phyloP scores from a whole-genome alignment of 2,888 invertebrate genomes.

The Acanthosepion lycidas region DNA sequence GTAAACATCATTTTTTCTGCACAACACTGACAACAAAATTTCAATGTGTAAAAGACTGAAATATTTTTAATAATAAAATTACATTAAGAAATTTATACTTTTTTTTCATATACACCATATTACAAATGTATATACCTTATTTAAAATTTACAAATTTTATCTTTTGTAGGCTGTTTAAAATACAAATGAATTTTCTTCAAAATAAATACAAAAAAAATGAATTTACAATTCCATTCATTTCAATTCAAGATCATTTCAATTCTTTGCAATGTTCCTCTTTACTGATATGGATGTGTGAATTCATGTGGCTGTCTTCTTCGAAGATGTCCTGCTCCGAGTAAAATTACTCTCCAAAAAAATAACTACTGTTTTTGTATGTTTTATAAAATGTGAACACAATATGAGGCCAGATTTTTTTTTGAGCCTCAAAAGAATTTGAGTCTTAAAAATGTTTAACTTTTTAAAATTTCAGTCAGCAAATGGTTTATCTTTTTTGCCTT shows the following conservation, averaged over 20 bases:
- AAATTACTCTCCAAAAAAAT: not conserved
- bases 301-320: not conserved
- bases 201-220: not conserved
- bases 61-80: slow-evolving; percentile 1
- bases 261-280: not conserved
- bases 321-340: not conserved
- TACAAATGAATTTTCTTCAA: not conserved
- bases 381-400: no score
- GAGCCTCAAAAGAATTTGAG: not conserved
- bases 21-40: not conserved
- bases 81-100: not conserved
- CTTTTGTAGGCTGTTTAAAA: not conserved
- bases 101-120: not conserved
- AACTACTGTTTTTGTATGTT: no score
- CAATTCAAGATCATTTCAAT: not conserved
- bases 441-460: no score
- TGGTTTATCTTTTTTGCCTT: not conserved
- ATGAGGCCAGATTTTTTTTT: not conserved
- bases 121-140: not conserved
- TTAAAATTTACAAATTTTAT: not conserved
- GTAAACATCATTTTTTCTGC: no score
- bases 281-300: not conserved
- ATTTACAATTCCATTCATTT: not conserved
- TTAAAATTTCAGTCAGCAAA: not conserved
- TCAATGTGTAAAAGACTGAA: not conserved